These are phyloP conservation scores for Agrochola lychnidis DNA, from an alignment of 2,888 invertebrate species.

Conservation along the genomic window DNA sequence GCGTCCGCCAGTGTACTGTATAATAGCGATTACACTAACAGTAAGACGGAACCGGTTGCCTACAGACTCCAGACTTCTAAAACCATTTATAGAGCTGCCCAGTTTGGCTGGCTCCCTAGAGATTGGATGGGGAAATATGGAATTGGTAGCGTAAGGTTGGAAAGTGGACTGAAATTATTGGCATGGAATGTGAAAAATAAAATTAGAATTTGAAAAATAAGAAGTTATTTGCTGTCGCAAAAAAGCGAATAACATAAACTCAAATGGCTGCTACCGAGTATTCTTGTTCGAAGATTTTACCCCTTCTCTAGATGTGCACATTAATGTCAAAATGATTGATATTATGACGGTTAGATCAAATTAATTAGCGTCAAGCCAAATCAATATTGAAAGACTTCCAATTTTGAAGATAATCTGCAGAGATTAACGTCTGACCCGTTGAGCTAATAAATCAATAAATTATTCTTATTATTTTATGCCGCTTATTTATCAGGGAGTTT, in stretches of 20 bases:
- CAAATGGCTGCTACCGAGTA: background rate
- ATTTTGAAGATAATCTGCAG: conserved; percentile 34
- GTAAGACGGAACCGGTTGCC: conserved; percentile 41
- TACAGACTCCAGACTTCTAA: conserved; percentile 30
- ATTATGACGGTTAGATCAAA: conserved; percentile 1
- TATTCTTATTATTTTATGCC: conserved; percentile 13
- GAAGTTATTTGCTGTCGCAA: background rate
- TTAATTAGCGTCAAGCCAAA: conserved; percentile 32
- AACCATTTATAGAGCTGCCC: conserved; percentile 26
- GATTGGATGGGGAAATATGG: conserved; percentile 8
- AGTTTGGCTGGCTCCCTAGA: conserved; percentile 18
- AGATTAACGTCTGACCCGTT: conserved; percentile 21
- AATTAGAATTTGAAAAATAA: background rate
- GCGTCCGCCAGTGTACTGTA: conserved; percentile 41
- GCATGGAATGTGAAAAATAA: background rate
- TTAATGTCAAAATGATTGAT: conserved; percentile 26
- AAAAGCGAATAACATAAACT: background rate
- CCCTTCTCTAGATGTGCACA: background rate
- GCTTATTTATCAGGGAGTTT: conserved; percentile 2
- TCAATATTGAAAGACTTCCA: conserved; percentile 34
- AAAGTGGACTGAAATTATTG: background rate
- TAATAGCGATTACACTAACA: conserved; percentile 57
- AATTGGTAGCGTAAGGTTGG: conserved; percentile 10
- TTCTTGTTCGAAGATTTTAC: background rate
- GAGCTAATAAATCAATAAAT: conserved; percentile 25